phyloP scores from a whole-genome alignment of 2,797 vertebrate genomes.

The Staurois parvus region DNA sequence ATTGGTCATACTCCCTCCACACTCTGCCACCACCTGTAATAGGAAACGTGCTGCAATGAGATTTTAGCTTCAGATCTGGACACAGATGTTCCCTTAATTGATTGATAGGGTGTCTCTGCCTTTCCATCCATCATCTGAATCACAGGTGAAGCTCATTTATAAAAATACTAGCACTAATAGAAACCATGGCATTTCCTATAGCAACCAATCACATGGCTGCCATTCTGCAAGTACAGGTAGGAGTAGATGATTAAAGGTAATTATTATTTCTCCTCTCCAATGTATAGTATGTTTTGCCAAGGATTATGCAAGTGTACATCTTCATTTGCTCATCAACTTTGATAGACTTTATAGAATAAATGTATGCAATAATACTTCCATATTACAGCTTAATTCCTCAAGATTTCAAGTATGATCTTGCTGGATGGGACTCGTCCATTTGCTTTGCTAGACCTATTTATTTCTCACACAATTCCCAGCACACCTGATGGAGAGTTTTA shows the following conservation, averaged over 20 bases:
- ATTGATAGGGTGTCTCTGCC: neutral
- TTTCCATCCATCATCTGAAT: neutral
- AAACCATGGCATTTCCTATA: neutral
- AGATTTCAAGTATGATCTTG: no score
- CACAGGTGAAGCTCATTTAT: neutral
- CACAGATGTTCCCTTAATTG: constrained; percentile 1
- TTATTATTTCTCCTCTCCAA: neutral
- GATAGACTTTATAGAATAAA: neutral
- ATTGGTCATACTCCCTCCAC: constrained; percentile 24
- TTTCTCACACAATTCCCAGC: no score
- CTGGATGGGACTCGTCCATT: no score
- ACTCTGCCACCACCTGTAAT: neutral
- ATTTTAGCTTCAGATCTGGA: neutral
- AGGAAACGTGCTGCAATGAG: neutral
- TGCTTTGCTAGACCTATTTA: no score
- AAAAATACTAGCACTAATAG: no score
- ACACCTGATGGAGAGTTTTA: no score
- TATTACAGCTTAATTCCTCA: no score
- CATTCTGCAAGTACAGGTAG: no score
- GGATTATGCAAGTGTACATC: neutral
- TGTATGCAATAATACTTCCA: no score
- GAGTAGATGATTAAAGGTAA: neutral
- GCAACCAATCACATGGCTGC: neutral
- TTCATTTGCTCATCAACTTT: no score
- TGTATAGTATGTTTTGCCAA: neutral